Base-by-base conservation (phyloP, 2,113 vertebrate genomes). In the Ploceus nigricollis region DNA sequence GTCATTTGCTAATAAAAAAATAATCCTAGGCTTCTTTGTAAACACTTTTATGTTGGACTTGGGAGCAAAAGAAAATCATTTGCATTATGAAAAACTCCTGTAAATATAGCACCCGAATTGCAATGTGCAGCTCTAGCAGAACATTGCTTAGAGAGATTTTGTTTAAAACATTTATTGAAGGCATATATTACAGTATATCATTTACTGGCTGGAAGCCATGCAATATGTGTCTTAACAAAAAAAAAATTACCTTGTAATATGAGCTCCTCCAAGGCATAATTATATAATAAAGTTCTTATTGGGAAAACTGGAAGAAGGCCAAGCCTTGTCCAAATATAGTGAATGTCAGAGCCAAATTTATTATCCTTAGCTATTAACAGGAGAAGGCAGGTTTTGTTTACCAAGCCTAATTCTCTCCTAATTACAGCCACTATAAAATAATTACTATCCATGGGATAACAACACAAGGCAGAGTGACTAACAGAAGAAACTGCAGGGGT, bases 321-420 rank as follows among this genome's bases (percentile, higher is more conserved):
- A 99, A 98, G 93, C 95, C 98, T 98, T 98, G 98, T 99, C 99
- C 98, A 99, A 98, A 99, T 98, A 98, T 98, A 98, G 98, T 97
- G 97, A 98, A 98, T 98, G 98, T 98, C 98, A 98, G 97, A 98
- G 98, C 98, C 98, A 98, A 98, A 99, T 98, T 98, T 99, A 98
- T 99, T 99, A 99, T 98, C 98, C 98, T 97, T 96, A 98, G 98
- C 98, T 99, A 99, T 99, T 99, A 98, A 99, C 98, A 98, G 98
- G 98, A 98, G 98, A 98, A 99, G 98, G 98, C 98, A 98, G 98
- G 99, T 98, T 99, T 98, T 99, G 98, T 99, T 99, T 99, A 99
- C 99, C 98, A 98, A 99, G 98, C 98, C 98, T 98, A 99, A 99
- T 99, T 99, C 98, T 98, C 98, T 98, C 98, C 98, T 99, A 99